Conservation (phyloP, 2,797 vertebrate species). For the Sternarchorhynchus goeldii region DNA sequence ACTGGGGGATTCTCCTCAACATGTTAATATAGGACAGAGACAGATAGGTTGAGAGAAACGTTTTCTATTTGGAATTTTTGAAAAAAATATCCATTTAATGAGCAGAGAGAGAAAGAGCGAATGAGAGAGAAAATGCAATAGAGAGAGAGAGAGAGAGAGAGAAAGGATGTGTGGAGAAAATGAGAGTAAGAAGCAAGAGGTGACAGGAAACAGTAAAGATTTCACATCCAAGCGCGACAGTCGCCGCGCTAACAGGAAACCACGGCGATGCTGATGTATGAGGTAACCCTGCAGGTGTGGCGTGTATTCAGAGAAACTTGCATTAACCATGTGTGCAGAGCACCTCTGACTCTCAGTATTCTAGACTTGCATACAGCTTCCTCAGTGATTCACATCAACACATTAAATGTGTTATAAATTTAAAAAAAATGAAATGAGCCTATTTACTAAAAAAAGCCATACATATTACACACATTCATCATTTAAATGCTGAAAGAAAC, state of each 20-base stretch:
- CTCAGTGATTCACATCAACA: too few relatives aligned
- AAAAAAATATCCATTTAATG: too few relatives aligned
- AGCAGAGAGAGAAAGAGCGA: too few relatives aligned
- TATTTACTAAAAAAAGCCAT: too few relatives aligned
- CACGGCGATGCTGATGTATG: slow-evolving; percentile 20
- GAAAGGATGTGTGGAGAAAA: not conserved
- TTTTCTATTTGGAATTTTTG: too few relatives aligned
- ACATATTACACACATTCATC: slow-evolving; percentile 53
- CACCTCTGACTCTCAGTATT: not conserved
- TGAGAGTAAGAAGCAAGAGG: not conserved
- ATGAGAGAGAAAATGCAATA: too few relatives aligned
- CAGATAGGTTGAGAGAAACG: not conserved
- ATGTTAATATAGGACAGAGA: slow-evolving; percentile 1
- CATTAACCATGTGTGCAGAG: not conserved
- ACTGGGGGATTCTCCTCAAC: not conserved
- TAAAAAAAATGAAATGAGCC: too few relatives aligned
- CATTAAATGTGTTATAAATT: too few relatives aligned
- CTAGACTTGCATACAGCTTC: too few relatives aligned
- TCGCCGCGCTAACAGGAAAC: slow-evolving; percentile 36
- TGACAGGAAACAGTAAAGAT: slow-evolving; percentile 34
- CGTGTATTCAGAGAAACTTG: not conserved
- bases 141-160: not conserved
- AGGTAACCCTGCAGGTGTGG: slow-evolving; percentile 15
- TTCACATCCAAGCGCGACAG: slow-evolving; percentile 15
- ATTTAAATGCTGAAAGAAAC: slow-evolving; percentile 55